Evolutionary conservation across 2,888 invertebrate genomes (phyloP).

Genomic region (Sepioteuthis lessoniana): DNA sequence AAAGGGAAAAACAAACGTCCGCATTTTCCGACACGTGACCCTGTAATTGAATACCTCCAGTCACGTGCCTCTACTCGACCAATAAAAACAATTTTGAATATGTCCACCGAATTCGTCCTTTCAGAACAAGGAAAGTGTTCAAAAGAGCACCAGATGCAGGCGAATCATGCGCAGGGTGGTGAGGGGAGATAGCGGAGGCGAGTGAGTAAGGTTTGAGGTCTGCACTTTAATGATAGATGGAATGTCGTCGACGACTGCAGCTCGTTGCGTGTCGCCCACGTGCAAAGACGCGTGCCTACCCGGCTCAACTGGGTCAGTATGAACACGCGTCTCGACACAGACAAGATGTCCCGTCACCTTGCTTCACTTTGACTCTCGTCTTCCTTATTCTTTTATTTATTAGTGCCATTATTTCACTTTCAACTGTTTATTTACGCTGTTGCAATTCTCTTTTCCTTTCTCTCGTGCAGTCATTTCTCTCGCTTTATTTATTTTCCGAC

Average conservation of each 20-base stretch:
- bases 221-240: background rate
- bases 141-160: no score
- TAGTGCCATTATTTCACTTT: background rate
- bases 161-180: no score
- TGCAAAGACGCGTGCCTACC: background rate
- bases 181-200: no score
- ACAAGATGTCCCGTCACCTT: background rate
- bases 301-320: background rate
- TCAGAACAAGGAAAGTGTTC: background rate
- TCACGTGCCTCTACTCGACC: conserved; percentile 10
- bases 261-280: background rate
- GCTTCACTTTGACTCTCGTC: background rate
- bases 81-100: conserved; percentile 23
- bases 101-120: background rate
- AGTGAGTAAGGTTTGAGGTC: no score
- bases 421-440: background rate
- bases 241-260: background rate
- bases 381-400: background rate
- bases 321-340: background rate
- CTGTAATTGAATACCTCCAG: background rate
- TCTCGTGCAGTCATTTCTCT: background rate
- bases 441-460: background rate
- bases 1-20: background rate
- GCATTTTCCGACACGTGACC: background rate
- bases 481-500: background rate